Percentiles rank a stretch among this genome's conserved stretches.
Evolutionary conservation across 2,797 vertebrate species (phyloP).

Genomic region (Crypturellus tataupa): DNA sequence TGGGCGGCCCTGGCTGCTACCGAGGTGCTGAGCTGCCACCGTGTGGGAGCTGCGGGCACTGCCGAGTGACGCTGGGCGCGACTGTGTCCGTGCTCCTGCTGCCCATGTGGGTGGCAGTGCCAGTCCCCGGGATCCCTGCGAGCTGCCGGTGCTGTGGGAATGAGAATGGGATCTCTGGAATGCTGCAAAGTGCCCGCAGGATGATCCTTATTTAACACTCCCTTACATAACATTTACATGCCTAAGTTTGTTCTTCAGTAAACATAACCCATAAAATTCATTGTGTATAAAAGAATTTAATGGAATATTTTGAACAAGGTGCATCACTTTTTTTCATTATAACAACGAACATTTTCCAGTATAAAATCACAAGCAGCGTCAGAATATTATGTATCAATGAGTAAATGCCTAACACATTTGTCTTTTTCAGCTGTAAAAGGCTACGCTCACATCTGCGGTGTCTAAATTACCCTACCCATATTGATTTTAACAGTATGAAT

Average conservation of each 20-base stretch:
- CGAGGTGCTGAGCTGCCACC: background rate
- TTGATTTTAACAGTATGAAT: background rate
- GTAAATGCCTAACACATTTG: background rate
- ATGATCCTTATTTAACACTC: background rate
- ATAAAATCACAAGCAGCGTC: background rate
- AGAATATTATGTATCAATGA: background rate
- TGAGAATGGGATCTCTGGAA: background rate
- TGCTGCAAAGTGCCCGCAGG: background rate
- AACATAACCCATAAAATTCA: background rate
- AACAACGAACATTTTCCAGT: background rate
- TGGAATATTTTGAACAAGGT: background rate
- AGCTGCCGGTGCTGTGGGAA: background rate
- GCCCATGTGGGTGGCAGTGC: background rate
- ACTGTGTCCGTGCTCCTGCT: accelerated
- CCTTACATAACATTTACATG: background rate
- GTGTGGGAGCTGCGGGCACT: background rate
- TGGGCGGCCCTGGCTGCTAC: accelerated
- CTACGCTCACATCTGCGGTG: background rate
- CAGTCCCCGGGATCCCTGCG: background rate
- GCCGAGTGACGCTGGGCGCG: accelerated
- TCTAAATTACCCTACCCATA: background rate
- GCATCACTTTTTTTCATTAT: background rate
- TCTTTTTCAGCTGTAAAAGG: background rate
- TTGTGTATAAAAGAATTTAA: background rate
- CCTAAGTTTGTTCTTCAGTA: background rate